Percentiles rank a stretch among this genome's conserved stretches.
These are phyloP conservation scores for Tragelaphus scriptus DNA, from an alignment of 2,113 vertebrate species.

Conservation along the genomic window DNA sequence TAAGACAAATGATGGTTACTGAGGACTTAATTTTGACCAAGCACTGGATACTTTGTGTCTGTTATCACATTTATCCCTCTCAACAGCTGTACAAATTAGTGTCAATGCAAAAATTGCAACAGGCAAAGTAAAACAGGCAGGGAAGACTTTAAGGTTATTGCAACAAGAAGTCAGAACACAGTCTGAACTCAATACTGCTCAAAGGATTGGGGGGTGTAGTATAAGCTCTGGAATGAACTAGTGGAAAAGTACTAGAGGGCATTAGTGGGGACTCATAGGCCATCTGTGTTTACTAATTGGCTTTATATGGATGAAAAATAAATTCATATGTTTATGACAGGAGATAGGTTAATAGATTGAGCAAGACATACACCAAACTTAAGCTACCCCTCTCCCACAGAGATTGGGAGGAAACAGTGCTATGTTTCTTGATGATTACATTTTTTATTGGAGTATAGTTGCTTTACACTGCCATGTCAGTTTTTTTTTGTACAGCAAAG, in stretches of 20 bases:
- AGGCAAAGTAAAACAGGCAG: background rate
- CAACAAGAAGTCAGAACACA: background rate
- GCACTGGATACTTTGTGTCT: background rate
- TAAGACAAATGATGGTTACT: background rate
- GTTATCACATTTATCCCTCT: background rate
- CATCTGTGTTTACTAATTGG: background rate
- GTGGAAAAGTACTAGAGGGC: background rate
- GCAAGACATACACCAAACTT: background rate
- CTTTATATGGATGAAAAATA: background rate
- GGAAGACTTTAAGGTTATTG: background rate
- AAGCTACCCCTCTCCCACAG: background rate
- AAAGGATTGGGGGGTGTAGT: background rate
- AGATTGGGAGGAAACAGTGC: background rate
- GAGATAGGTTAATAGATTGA: background rate
- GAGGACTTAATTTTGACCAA: background rate
- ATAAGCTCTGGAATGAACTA: background rate
- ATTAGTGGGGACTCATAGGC: background rate
- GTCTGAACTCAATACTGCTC: background rate
- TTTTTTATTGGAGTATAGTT: background rate
- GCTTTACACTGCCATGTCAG: background rate
- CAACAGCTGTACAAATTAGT: background rate
- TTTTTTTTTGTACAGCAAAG: background rate
- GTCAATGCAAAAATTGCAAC: background rate
- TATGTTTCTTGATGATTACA: background rate
- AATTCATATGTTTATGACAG: background rate